Percentiles rank a stretch among this genome's conserved stretches.
phyloP scores from a whole-genome alignment of 2,888 invertebrate species.

The Andrena fulva region DNA sequence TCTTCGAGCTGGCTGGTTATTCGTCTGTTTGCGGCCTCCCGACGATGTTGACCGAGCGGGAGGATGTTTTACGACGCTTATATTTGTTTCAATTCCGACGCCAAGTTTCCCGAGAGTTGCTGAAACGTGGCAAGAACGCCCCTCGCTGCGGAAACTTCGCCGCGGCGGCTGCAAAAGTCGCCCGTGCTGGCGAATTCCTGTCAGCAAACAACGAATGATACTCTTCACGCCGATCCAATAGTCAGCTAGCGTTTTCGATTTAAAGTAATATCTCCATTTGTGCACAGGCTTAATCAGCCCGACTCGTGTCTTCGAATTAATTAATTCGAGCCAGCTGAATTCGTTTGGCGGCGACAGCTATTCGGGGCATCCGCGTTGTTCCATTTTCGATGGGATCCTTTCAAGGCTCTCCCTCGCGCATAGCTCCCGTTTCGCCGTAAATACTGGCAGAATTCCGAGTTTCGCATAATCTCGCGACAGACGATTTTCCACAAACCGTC shows the following conservation, averaged over 20 bases:
- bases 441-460: slow-evolving; percentile 7
- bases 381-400: background rate
- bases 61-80: slow-evolving; percentile 6
- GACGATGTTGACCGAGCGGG: background rate
- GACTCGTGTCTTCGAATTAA: background rate
- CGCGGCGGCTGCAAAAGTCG: background rate
- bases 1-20: background rate
- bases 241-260: no score
- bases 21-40: slow-evolving; percentile 12
- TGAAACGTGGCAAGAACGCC: background rate
- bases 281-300: background rate
- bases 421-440: background rate
- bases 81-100: slow-evolving; percentile 3
- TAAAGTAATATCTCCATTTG: background rate
- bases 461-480: slow-evolving; percentile 2
- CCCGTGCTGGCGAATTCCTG: background rate
- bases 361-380: background rate
- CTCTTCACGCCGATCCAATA: no score
- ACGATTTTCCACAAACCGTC: slow-evolving; percentile 13
- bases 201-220: background rate
- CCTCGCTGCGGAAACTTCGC: background rate
- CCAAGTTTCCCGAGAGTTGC: background rate
- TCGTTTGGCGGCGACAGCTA: background rate
- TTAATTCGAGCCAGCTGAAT: background rate
- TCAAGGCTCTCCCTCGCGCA: background rate